Evolutionary conservation across 2,888 invertebrate genomes (phyloP).

Genomic region (Pollenia griseotomentosa): DNA sequence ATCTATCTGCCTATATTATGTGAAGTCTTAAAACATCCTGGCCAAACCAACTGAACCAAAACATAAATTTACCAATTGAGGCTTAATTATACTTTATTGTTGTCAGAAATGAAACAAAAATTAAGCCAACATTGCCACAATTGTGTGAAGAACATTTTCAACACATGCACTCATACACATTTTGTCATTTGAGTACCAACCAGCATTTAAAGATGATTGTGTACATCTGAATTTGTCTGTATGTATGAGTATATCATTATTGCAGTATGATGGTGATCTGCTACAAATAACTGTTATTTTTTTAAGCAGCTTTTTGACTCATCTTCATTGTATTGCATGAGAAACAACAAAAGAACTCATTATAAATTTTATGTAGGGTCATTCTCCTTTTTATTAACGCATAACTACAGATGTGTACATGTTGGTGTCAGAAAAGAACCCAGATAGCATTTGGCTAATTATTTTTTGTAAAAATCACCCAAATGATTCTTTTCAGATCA

Average conservation of each 20-base stretch:
- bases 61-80: conserved; percentile 55
- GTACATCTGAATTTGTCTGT: neutral
- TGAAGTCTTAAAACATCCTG: conserved; percentile 1
- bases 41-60: conserved; percentile 12
- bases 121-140: conserved; percentile 21
- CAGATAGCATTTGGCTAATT: too few relatives aligned
- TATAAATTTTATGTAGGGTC: conserved; percentile 38
- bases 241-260: conserved; percentile 4
- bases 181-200: neutral
- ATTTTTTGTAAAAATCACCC: too few relatives aligned
- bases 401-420: neutral
- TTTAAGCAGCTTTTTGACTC: neutral
- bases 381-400: neutral
- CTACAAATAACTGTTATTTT: conserved; percentile 39
- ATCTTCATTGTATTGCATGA: conserved; percentile 25
- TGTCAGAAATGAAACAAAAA: conserved; percentile 25
- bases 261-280: conserved; percentile 50
- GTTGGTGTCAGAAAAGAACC: neutral
- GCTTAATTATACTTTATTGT: conserved; percentile 52
- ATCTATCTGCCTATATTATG: neutral
- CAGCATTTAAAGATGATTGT: neutral
- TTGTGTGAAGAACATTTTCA: conserved; percentile 1
- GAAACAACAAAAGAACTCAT: conserved; percentile 26
- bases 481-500: too few relatives aligned
- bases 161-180: neutral